phyloP scores from a whole-genome alignment of 64 coral and sea anemone species.

The Actinia equina region DNA sequence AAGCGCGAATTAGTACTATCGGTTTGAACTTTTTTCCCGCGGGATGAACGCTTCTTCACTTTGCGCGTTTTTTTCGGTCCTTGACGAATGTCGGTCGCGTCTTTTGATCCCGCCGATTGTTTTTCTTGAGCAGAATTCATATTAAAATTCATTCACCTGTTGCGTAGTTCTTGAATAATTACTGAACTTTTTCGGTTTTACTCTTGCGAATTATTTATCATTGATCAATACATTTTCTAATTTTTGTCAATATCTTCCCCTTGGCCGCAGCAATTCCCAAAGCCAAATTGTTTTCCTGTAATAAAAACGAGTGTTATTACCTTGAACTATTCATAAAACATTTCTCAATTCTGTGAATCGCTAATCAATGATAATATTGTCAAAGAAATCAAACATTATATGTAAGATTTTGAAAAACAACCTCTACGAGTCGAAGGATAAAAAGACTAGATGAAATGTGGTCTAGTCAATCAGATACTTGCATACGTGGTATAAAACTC shows the following conservation, averaged over 20 bases:
- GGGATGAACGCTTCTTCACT: conserved; percentile 50
- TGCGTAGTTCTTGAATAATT: not conserved
- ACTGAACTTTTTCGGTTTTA: not conserved
- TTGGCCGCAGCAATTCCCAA: not conserved
- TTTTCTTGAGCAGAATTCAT: conserved; percentile 4
- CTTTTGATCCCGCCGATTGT: not conserved
- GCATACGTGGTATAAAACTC: not conserved
- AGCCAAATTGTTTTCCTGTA: not conserved
- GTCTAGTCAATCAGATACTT: not conserved
- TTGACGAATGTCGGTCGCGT: not conserved
- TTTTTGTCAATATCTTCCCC: not conserved
- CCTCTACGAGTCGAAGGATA: too few relatives aligned
- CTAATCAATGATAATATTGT: not conserved
- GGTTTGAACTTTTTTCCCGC: conserved; percentile 49
- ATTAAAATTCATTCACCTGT: conserved; percentile 17
- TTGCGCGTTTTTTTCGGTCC: conserved; percentile 46
- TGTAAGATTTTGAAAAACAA: too few relatives aligned
- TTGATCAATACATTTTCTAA: not conserved
- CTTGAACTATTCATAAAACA: not conserved
- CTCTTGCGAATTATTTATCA: not conserved
- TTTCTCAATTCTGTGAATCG: not conserved
- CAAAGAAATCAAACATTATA: not conserved
- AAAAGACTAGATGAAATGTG: not conserved
- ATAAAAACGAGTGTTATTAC: not conserved
- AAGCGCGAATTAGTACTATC: conserved; percentile 65